These are phyloP conservation scores for Portevinia maculata DNA, from an alignment of 2,888 invertebrate genomes.

Conservation along the genomic window DNA sequence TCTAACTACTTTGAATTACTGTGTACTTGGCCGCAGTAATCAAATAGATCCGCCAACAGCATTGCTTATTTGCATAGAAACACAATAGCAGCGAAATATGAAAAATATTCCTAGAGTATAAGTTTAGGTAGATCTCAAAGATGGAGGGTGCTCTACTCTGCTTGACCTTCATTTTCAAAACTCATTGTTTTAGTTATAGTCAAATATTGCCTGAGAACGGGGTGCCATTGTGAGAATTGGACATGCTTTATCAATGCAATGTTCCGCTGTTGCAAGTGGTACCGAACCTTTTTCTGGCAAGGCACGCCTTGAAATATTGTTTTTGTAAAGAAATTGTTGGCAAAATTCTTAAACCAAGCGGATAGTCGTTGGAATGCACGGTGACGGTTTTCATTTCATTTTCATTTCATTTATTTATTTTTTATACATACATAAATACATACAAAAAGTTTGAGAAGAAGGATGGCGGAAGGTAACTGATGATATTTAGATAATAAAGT, in stretches of 20 bases:
- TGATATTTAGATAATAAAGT: neutral
- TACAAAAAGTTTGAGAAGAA: too few relatives aligned
- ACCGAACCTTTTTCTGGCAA: constrained; percentile 21
- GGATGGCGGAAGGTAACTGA: neutral
- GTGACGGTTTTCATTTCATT: too few relatives aligned
- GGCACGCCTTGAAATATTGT: constrained; percentile 54
- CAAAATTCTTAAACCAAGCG: constrained; percentile 51
- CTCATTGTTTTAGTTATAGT: constrained; percentile 22
- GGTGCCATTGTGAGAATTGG: constrained; percentile 18
- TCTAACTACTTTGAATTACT: constrained; percentile 7
- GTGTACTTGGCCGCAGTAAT: constrained; percentile 33
- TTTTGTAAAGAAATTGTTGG: constrained; percentile 29
- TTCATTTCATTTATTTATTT: too few relatives aligned
- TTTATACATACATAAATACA: too few relatives aligned
- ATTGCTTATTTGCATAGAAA: constrained; percentile 36
- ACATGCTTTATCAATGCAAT: constrained; percentile 47
- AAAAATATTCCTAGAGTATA: constrained; percentile 20
- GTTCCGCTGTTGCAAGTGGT: constrained; percentile 55
- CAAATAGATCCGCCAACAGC: constrained; percentile 43
- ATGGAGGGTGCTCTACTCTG: constrained; percentile 32
- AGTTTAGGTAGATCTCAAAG: neutral
- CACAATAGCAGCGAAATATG: constrained; percentile 22
- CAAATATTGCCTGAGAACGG: constrained; percentile 28
- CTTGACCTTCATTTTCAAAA: constrained; percentile 45
- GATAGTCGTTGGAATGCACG: constrained; percentile 27